A percentile compares a stretch with the other conserved stretches of the same genome.
Evolutionary conservation across 2,797 vertebrate genomes (phyloP).

Genomic region (Hippocampus kuda): DNA sequence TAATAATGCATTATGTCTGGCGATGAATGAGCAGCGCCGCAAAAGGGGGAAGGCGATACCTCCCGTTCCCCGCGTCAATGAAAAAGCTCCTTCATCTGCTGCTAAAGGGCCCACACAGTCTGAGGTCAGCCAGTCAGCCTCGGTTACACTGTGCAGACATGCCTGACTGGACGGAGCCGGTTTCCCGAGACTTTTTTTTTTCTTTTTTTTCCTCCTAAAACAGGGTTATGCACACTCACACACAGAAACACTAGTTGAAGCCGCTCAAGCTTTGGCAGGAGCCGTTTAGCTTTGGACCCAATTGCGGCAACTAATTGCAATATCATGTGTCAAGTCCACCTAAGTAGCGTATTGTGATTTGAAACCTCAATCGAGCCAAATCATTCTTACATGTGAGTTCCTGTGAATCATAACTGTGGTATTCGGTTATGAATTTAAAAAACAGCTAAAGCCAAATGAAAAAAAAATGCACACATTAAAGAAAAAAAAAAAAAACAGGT

Average conservation of each 20-base stretch:
- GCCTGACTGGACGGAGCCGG: constrained; percentile 59
- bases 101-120: constrained; percentile 76
- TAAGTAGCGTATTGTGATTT: constrained; percentile 21
- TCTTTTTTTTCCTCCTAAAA: constrained; percentile 51
- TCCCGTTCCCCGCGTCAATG: constrained; percentile 80
- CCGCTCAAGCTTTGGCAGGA: constrained; percentile 47
- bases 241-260: constrained; percentile 45
- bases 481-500: neutral
- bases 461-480: no score
- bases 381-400: constrained; percentile 16
- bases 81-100: constrained; percentile 88
- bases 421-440: neutral
- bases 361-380: constrained; percentile 26
- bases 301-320: constrained; percentile 31
- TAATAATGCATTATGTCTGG: constrained; percentile 93
- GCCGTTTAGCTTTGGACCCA: constrained; percentile 39
- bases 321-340: constrained; percentile 28
- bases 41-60: constrained; percentile 84
- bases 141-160: constrained; percentile 74
- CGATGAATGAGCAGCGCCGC: constrained; percentile 76
- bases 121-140: constrained; percentile 76
- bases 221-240: constrained; percentile 47
- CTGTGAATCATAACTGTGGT: constrained; percentile 22
- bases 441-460: neutral
- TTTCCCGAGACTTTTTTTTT: constrained; percentile 46